These are phyloP conservation scores for Dermolepida albohirtum DNA, from an alignment of 2,888 invertebrate species.

Conservation along the genomic window DNA sequence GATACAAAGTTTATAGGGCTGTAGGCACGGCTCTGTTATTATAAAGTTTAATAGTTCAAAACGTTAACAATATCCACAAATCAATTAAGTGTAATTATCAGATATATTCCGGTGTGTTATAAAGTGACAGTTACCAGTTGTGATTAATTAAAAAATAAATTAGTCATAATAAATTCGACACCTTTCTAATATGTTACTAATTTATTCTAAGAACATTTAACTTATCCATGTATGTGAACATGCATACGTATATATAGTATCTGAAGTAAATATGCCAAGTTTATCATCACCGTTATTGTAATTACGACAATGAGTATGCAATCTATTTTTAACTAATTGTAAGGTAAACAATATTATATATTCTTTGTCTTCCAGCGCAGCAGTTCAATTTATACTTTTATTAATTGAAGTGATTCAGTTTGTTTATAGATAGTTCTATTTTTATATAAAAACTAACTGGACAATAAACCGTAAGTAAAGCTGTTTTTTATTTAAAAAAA, in stretches of 20 bases:
- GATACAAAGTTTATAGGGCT: too few relatives aligned
- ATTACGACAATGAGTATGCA: slow-evolving; percentile 24
- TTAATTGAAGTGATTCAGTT: not conserved
- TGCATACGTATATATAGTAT: too few relatives aligned
- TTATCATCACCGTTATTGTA: slow-evolving; percentile 15
- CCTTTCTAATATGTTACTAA: not conserved
- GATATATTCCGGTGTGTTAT: not conserved
- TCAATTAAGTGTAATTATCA: not conserved
- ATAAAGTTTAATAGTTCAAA: not conserved
- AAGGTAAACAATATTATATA: slow-evolving; percentile 26
- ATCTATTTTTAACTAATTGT: slow-evolving; percentile 27
- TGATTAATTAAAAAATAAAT: too few relatives aligned
- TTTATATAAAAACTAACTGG: not conserved
- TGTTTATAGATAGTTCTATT: slow-evolving; percentile 1
- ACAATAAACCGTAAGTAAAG: not conserved
- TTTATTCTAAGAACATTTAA: not conserved
- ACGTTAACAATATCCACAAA: slow-evolving; percentile 1
- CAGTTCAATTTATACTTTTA: slow-evolving; percentile 4
- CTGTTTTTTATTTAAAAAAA: too few relatives aligned
- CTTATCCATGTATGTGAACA: too few relatives aligned
- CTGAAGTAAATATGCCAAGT: slow-evolving; percentile 17
- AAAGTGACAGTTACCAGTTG: too few relatives aligned
- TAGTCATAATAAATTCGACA: too few relatives aligned
- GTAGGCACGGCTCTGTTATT: too few relatives aligned
- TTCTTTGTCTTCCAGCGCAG: slow-evolving; percentile 1